Evolutionary conservation across 2,888 invertebrate genomes (phyloP).

Genomic region (Clitarchus hookeri): DNA sequence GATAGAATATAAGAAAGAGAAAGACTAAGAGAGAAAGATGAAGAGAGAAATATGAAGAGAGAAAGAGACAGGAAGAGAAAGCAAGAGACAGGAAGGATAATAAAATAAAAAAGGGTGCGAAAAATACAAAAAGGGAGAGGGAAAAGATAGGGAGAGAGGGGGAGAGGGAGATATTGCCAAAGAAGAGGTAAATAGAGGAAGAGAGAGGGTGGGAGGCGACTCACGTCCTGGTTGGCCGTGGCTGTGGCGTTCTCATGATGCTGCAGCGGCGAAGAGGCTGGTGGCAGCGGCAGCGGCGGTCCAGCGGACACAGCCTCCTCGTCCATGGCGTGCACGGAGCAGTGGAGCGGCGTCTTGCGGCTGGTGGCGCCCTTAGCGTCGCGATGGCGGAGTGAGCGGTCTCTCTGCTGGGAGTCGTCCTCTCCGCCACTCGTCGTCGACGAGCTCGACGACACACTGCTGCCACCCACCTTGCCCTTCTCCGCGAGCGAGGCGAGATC

Average conservation of each 20-base stretch:
- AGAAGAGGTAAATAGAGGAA: too few species aligned
- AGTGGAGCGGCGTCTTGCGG: constrained; percentile 36
- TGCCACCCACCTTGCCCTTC: constrained; percentile 56
- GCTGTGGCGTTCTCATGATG: constrained; percentile 25
- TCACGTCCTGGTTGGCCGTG: constrained; percentile 72
- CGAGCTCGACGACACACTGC: constrained; percentile 58
- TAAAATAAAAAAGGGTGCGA: too few species aligned
- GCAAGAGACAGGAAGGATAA: too few species aligned
- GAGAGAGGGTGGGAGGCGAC: constrained; percentile 45
- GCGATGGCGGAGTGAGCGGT: constrained; percentile 41
- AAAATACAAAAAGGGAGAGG: too few species aligned
- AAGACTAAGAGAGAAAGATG: too few species aligned
- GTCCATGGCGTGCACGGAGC: constrained; percentile 41
- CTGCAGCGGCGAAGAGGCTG: background rate
- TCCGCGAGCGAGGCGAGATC: constrained; percentile 60
- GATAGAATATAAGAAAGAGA: too few species aligned
- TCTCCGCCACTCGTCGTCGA: constrained; percentile 62
- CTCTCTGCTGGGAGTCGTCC: constrained; percentile 50
- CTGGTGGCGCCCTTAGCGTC: constrained; percentile 39
- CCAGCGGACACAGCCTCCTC: constrained; percentile 39
- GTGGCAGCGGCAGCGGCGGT: constrained; percentile 20
- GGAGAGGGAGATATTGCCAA: too few species aligned
- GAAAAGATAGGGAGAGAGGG: too few species aligned
- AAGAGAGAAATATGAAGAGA: too few species aligned
- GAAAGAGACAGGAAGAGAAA: too few species aligned